Evolutionary conservation across 2,888 invertebrate species (phyloP).

Genomic region (Drosophila putrida): DNA sequence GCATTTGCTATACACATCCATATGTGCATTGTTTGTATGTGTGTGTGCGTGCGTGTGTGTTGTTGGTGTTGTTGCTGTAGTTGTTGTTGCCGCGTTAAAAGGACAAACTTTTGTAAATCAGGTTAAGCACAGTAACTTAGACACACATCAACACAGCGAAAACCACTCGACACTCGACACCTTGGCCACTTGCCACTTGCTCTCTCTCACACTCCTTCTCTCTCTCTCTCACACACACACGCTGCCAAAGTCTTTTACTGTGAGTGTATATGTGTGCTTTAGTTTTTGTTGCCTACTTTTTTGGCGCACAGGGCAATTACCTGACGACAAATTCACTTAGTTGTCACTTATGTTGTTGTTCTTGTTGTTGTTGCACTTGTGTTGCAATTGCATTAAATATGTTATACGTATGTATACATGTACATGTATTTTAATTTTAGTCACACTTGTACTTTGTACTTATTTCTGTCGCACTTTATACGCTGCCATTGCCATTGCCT

Average conservation of each 20-base stretch:
- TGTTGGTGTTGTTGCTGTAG: constrained; percentile 12
- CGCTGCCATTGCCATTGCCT: constrained; percentile 51
- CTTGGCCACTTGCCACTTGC: constrained; percentile 37
- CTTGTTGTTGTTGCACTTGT: constrained; percentile 18
- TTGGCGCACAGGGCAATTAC: constrained; percentile 57
- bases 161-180: constrained; percentile 36
- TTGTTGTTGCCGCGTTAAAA: constrained; percentile 36
- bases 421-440: constrained; percentile 52
- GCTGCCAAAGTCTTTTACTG: background rate
- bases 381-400: constrained; percentile 73
- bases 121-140: constrained; percentile 63
- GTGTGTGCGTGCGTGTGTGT: constrained; percentile 23
- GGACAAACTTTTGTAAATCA: constrained; percentile 73
- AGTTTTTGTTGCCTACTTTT: constrained; percentile 46
- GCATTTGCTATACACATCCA: constrained; percentile 59
- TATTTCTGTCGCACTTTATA: constrained; percentile 50
- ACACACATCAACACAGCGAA: constrained; percentile 24
- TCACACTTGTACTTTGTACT: constrained; percentile 31
- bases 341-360: constrained; percentile 47
- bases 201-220: background rate
- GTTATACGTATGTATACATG: constrained; percentile 24
- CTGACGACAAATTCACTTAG: constrained; percentile 69
- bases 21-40: constrained; percentile 50
- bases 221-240: constrained; percentile 7
- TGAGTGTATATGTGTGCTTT: constrained; percentile 14